Conservation (phyloP, 2,113 vertebrate species). For the Chaenocephalus aceratus region DNA sequence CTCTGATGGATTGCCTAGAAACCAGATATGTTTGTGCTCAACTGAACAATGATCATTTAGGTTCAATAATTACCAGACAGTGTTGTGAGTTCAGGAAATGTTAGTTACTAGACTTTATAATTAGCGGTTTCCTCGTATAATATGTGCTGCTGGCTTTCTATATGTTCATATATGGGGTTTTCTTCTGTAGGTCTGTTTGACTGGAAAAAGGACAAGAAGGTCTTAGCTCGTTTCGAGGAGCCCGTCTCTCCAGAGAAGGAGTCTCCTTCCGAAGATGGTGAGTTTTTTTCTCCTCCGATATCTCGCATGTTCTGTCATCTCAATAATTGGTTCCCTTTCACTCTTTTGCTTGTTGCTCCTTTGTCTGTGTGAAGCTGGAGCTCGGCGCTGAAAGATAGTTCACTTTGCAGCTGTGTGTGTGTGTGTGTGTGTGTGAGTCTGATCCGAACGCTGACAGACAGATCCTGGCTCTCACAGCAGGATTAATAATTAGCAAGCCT, state of each 20-base stretch:
- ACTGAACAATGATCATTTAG: conserved; percentile 26
- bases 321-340: conserved; percentile 37
- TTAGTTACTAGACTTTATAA: not conserved
- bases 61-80: conserved; percentile 67
- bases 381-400: conserved; percentile 52
- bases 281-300: conserved; percentile 43
- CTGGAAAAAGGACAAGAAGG: conserved; percentile 83
- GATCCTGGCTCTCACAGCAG: conserved; percentile 70
- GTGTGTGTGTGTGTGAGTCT: conserved; percentile 42
- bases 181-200: conserved; percentile 80
- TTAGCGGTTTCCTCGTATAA: not conserved
- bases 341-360: conserved; percentile 37
- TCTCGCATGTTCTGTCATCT: conserved; percentile 20
- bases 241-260: conserved; percentile 70
- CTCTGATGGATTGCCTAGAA: conserved; percentile 57
- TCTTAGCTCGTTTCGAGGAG: conserved; percentile 80
- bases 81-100: not conserved
- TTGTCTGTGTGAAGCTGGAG: conserved; percentile 63
- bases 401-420: conserved; percentile 43
- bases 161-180: not conserved
- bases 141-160: not conserved
- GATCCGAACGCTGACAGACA: conserved; percentile 79
- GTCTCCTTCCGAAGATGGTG: conserved; percentile 75
- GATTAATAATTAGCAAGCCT: conserved; percentile 86
- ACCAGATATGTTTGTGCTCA: conserved; percentile 60